phyloP scores from a whole-genome alignment of 2,888 invertebrate species.

The Aleiodes alternator region DNA sequence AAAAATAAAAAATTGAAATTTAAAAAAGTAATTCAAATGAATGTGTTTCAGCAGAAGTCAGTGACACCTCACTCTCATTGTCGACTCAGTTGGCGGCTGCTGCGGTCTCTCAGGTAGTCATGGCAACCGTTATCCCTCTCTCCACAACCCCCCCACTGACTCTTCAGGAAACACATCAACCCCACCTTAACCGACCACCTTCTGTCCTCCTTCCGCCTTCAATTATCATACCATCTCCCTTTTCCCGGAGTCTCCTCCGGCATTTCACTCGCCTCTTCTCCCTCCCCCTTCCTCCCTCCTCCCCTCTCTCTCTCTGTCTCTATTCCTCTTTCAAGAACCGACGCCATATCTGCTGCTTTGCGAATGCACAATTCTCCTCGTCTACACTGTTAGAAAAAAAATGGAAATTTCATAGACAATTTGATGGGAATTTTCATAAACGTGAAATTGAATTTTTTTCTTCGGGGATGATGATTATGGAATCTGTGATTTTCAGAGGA shows the following conservation, averaged over 20 bases:
- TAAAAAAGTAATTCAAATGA: conserved; percentile 37
- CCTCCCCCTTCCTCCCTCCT: conserved; percentile 34
- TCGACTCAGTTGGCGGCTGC: conserved; percentile 64
- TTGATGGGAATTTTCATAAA: too few species aligned
- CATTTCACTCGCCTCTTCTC: neutral
- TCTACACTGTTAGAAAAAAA: conserved; percentile 19
- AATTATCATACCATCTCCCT: conserved; percentile 63
- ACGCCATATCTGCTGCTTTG: conserved; percentile 46
- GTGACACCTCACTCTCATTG: conserved; percentile 74
- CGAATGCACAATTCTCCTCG: conserved; percentile 47
- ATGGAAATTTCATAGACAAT: too few species aligned
- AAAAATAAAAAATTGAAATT: neutral
- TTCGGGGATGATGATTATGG: too few species aligned
- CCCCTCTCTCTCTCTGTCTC: too few species aligned
- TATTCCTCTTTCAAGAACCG: conserved; percentile 43
- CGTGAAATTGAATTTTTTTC: too few species aligned
- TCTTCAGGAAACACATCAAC: conserved; percentile 39
- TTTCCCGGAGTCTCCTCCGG: conserved; percentile 28
- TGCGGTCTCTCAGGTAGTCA: conserved; percentile 72
- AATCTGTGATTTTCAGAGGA: too few species aligned
- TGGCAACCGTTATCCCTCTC: conserved; percentile 70
- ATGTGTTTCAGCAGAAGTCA: conserved; percentile 70
- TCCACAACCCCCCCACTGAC: conserved; percentile 45
- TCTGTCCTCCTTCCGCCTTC: conserved; percentile 61
- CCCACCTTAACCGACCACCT: conserved; percentile 44